Evolutionary conservation across 2,888 invertebrate genomes (phyloP), one percentile per base, ranked within the genome.

Genomic region (Agrochola circellaris): DNA sequence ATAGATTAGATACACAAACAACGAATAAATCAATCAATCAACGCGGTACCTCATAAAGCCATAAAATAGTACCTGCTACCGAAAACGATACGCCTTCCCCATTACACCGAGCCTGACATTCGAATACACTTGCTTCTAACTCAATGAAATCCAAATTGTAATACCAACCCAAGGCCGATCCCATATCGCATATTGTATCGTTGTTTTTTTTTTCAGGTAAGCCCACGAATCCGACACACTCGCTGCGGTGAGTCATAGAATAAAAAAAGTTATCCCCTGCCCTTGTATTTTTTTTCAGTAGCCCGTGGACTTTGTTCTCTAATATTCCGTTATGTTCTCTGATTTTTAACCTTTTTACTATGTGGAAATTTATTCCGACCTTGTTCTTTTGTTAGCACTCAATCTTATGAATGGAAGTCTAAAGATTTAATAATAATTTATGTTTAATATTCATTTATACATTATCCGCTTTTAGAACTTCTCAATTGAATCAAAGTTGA

Each of bases 131-230:
- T 74, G 79, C 74, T 77, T 62, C 64, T 58, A 77, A 83, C 73
- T 80, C 67, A 83, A 79, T 86, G 75, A 87, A 78, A 83, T 76
- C 68, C 70, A 64, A 60, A 78, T 85, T 71, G 73, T 82, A 78
- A 73, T 68, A 62, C 60, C 38, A 72, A 65, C 45, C 56, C 73
- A 82, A 83, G 68, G 73, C 66, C 69, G 70, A 74, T 70, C 58
- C 73, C 77, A 81, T 79, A 82, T 80, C 82, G 60, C 45, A 71
- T 73, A 82, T 70, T 84, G 77, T 78, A 81, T 75, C 77, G 48
- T 79, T 84, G 20, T 77, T 76, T 83, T 85, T 61, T 60, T 88
- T 89, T 89, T 71, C 89, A 88, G 89, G 89, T 89, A 89, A 89
- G 87, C 61, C 67, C 60, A 64, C 73, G 38, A 61, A 68, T 68